Percentiles rank a stretch among this genome's conserved stretches.
Evolutionary conservation across 2,888 invertebrate species (phyloP).

Genomic region (Drosophila tanythrix): DNA sequence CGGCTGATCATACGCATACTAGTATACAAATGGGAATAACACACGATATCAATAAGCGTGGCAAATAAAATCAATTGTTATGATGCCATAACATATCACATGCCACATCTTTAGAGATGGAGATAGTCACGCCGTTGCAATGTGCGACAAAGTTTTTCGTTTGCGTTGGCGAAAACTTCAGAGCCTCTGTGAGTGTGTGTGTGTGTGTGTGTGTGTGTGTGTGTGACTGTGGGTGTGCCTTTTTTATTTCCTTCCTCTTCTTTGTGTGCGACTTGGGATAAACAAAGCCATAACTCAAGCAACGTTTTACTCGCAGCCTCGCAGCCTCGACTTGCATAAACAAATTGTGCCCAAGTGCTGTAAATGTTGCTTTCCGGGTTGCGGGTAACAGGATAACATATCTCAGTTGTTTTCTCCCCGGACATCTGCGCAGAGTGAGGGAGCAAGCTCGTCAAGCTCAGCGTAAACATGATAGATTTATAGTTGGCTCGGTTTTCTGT

Average conservation of each 20-base stretch:
- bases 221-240: conserved; percentile 12
- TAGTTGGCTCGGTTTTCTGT: conserved; percentile 66
- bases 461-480: conserved; percentile 76
- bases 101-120: conserved; percentile 15
- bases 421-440: conserved; percentile 39
- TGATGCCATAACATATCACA: conserved; percentile 75
- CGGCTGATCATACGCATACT: conserved; percentile 29
- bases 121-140: conserved; percentile 49
- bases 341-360: conserved; percentile 70
- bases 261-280: conserved; percentile 72
- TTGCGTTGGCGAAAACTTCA: conserved; percentile 63
- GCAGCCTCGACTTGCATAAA: conserved; percentile 72
- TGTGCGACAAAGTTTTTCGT: conserved; percentile 58
- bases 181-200: conserved; percentile 15
- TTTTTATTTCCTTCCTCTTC: conserved; percentile 40
- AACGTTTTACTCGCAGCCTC: conserved; percentile 64
- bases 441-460: conserved; percentile 66
- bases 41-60: conserved; percentile 73
- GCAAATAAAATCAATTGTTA: conserved; percentile 79
- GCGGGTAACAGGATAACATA: conserved; percentile 12
- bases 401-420: conserved; percentile 15
- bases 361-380: conserved; percentile 34
- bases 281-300: conserved; percentile 81
- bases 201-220: background rate
- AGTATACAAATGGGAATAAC: conserved; percentile 56